Conservation (phyloP, 1,140 invertebrate species). For the Propsilocerus akamusi region DNA sequence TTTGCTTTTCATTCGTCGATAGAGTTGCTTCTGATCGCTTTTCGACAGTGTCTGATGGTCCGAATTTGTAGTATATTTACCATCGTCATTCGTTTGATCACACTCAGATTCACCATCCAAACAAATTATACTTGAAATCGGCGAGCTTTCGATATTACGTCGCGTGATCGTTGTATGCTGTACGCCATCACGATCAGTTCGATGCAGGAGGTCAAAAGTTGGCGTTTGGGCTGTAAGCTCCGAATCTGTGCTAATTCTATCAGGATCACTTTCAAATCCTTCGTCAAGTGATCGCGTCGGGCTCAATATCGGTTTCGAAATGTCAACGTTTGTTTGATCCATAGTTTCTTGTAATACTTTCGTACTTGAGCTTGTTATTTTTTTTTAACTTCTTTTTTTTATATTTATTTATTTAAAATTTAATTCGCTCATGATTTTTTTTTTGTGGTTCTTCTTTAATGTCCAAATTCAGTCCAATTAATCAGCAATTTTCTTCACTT, state of each 20-base stretch:
- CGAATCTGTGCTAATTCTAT: slow-evolving; percentile 25
- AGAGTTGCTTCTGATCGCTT: neutral
- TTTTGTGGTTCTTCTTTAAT: neutral
- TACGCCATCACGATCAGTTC: slow-evolving; percentile 7
- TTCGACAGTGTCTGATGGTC: neutral
- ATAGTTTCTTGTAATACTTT: slow-evolving; percentile 8
- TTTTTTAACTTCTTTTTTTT: slow-evolving; percentile 6
- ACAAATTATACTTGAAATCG: slow-evolving; percentile 5
- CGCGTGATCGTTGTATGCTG: slow-evolving; percentile 5
- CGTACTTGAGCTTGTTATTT: slow-evolving; percentile 2
- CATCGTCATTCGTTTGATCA: neutral
- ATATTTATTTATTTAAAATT: slow-evolving; percentile 6
- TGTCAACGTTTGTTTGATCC: slow-evolving; percentile 7
- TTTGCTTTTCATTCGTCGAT: slow-evolving; percentile 1
- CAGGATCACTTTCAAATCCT: slow-evolving; percentile 27
- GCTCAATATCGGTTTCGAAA: slow-evolving; percentile 23
- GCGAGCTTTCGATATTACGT: neutral
- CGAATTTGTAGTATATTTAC: neutral
- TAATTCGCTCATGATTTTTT: neutral
- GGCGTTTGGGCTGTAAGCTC: slow-evolving; percentile 19
- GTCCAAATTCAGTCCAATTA: slow-evolving; percentile 2
- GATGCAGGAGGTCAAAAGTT: slow-evolving; percentile 6
- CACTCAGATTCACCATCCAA: slow-evolving; percentile 5
- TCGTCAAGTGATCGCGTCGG: slow-evolving; percentile 25
- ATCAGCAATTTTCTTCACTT: no score